Percentiles rank a stretch among this genome's conserved stretches.
Conservation (phyloP, 2,113 vertebrate genomes). For the Hipposideros armiger region DNA sequence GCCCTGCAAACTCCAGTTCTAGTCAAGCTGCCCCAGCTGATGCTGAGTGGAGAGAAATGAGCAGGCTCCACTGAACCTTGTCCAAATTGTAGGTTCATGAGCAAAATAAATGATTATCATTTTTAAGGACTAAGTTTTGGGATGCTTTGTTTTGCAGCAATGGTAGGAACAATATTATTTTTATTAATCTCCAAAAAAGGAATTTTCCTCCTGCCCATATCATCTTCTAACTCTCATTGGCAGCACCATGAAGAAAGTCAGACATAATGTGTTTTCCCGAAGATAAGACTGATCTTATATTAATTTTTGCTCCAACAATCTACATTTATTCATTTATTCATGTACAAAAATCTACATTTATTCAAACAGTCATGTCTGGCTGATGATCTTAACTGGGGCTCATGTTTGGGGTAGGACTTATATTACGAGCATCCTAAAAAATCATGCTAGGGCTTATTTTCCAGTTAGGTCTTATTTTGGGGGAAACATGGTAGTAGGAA, state of each 20-base stretch:
- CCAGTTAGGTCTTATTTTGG: too few species aligned
- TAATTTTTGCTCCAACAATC: too few species aligned
- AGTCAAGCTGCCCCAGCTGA: background rate
- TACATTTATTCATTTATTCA: too few species aligned
- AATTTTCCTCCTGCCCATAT: background rate
- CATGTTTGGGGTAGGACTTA: too few species aligned
- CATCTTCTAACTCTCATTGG: background rate
- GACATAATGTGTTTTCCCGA: background rate
- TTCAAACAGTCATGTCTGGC: too few species aligned
- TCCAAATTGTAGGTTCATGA: background rate
- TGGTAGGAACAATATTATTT: background rate
- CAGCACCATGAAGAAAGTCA: background rate
- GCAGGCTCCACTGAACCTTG: background rate
- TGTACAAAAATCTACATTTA: too few species aligned
- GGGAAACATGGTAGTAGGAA: background rate
- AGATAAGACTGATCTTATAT: too few species aligned
- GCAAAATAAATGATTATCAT: background rate
- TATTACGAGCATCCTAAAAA: too few species aligned
- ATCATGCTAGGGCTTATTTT: too few species aligned
- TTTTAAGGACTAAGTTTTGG: background rate
- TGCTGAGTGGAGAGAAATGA: background rate
- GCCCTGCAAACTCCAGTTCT: background rate
- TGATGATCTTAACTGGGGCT: too few species aligned
- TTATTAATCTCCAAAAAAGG: background rate
- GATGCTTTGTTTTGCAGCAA: background rate